Conservation (phyloP, 2,113 vertebrate species). For the Nibea albiflora region DNA sequence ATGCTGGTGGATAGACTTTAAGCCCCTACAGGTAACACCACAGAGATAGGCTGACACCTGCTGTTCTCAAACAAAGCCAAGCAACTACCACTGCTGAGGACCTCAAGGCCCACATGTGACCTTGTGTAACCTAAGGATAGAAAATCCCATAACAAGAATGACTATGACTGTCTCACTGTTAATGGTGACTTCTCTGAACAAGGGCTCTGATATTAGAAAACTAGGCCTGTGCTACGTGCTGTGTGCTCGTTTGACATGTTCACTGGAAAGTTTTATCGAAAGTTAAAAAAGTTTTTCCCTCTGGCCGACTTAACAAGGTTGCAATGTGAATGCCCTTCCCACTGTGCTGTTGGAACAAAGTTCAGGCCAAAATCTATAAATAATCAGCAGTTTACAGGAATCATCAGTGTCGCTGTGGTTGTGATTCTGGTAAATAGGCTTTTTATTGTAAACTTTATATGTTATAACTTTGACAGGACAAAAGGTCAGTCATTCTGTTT, state of each 20-base stretch:
- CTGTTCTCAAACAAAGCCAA: no score
- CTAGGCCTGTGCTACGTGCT: not conserved
- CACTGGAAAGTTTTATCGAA: not conserved
- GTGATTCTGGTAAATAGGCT: not conserved
- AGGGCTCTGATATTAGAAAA: not conserved
- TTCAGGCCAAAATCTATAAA: conserved; percentile 12
- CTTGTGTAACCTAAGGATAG: no score
- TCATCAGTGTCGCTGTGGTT: not conserved
- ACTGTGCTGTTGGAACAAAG: conserved; percentile 9
- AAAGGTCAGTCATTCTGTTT: no score
- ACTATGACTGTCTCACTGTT: not conserved
- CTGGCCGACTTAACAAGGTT: not conserved
- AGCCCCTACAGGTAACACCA: no score
- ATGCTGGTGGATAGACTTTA: no score
- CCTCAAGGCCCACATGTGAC: no score
- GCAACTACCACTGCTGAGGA: no score
- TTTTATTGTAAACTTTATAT: not conserved
- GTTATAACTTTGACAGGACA: no score
- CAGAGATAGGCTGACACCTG: no score
- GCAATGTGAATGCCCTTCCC: not conserved
- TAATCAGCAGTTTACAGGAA: not conserved
- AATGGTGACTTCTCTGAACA: not conserved
- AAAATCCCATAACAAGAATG: no score
- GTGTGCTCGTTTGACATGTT: not conserved
- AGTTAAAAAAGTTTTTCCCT: not conserved